Evolutionary conservation across 1,140 invertebrate species (phyloP).

Genomic region (Pachyrhynchus sulphureomaculatus): DNA sequence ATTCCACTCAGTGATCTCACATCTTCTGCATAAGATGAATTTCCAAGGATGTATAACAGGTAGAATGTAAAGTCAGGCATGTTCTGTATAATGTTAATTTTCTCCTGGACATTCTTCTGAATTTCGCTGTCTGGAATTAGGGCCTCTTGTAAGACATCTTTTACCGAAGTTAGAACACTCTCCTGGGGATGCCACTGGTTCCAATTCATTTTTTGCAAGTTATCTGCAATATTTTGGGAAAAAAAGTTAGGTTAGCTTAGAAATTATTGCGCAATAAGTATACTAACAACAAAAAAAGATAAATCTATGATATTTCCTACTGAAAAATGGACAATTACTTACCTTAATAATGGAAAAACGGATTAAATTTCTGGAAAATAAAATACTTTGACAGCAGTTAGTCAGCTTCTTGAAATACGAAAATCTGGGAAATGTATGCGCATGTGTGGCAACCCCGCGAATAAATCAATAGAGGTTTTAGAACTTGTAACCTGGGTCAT

Average conservation of each 20-base stretch:
- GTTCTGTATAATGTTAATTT: slow-evolving; percentile 42
- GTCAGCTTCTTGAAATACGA: not conserved
- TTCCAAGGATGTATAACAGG: slow-evolving; percentile 44
- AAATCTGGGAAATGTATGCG: not conserved
- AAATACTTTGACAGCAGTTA: slow-evolving; percentile 18
- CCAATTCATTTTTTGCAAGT: slow-evolving; percentile 40
- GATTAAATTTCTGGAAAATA: not conserved
- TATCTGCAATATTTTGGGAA: slow-evolving; percentile 9
- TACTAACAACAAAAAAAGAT: no score
- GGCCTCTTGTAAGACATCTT: slow-evolving; percentile 46
- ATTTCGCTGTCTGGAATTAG: slow-evolving; percentile 46
- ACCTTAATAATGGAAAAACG: slow-evolving; percentile 3
- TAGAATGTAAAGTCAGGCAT: slow-evolving; percentile 47
- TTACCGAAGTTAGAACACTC: slow-evolving; percentile 40
- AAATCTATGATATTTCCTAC: no score
- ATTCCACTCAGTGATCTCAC: slow-evolving; percentile 45
- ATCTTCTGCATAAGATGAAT: slow-evolving; percentile 42
- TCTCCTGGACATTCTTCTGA: slow-evolving; percentile 47
- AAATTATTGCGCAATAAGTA: not conserved
- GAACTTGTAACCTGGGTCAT: no score
- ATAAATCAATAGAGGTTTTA: slow-evolving; percentile 7
- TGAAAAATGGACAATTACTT: not conserved
- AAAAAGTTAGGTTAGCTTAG: slow-evolving; percentile 21
- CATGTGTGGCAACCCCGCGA: slow-evolving; percentile 2
- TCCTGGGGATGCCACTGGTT: slow-evolving; percentile 46